These are phyloP conservation scores for Aplidium turbinatum DNA, from an alignment of 23 tunicate species.

Conservation along the genomic window DNA sequence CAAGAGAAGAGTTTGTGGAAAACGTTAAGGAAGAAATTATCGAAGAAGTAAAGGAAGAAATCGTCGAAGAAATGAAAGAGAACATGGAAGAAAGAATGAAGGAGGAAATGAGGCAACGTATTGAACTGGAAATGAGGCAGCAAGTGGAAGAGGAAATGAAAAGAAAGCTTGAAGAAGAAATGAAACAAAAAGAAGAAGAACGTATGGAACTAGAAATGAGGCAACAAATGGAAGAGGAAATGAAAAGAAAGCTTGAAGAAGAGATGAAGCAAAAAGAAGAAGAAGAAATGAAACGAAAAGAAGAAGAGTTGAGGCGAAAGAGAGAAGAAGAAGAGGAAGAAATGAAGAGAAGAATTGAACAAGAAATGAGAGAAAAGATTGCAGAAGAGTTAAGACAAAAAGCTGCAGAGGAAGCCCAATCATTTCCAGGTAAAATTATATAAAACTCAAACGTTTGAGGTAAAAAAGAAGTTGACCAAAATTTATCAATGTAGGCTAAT, in stretches of 20 bases:
- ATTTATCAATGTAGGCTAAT: neutral
- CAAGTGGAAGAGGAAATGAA: constrained; percentile 9
- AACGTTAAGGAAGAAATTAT: constrained; percentile 27
- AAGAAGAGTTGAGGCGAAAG: constrained; percentile 13
- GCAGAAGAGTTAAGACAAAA: constrained; percentile 11
- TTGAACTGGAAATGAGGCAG: constrained; percentile 34
- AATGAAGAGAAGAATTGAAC: constrained; percentile 30
- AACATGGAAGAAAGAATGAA: constrained; percentile 6
- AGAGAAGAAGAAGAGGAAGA: constrained; percentile 25
- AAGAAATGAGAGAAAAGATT: constrained; percentile 16
- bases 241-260: constrained; percentile 25
- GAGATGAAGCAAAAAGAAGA: constrained; percentile 29
- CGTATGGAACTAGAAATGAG: constrained; percentile 16
- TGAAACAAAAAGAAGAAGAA: constrained; percentile 50
- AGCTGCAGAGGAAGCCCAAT: neutral
- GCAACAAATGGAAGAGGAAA: constrained; percentile 14
- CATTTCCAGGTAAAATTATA: neutral
- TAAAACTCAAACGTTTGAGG: neutral
- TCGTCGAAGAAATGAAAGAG: constrained; percentile 27
- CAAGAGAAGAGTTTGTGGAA: constrained; percentile 18
- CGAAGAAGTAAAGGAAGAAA: constrained; percentile 33
- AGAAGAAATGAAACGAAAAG: constrained; percentile 36
- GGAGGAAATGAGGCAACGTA: constrained; percentile 21
- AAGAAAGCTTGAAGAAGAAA: constrained; percentile 26
- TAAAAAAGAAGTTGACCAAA: neutral